Evolutionary conservation across 1,140 invertebrate genomes (phyloP).

Genomic region (Pemphigus obesinymphae): DNA sequence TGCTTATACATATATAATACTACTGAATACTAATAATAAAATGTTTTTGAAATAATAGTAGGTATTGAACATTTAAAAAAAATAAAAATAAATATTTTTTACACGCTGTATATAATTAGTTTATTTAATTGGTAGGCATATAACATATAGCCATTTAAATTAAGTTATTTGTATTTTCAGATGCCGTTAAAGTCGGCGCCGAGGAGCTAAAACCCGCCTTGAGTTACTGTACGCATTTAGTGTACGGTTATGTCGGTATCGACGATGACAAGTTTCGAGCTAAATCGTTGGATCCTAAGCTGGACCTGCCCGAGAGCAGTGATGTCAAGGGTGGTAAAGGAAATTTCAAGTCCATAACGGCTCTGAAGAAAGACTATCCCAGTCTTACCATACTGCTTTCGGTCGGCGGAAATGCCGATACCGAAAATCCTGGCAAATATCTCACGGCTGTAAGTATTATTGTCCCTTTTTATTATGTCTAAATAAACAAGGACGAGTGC

Average conservation of each 20-base stretch:
- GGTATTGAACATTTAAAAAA: too few species aligned
- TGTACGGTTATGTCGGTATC: slow-evolving; percentile 83
- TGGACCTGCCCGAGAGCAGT: slow-evolving; percentile 60
- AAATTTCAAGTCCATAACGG: slow-evolving; percentile 64
- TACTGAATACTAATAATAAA: too few species aligned
- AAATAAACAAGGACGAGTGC: too few species aligned
- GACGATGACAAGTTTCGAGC: slow-evolving; percentile 65
- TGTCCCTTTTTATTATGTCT: too few species aligned
- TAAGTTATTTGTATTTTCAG: slow-evolving; percentile 54
- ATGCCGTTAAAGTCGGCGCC: slow-evolving; percentile 69
- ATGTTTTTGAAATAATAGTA: too few species aligned
- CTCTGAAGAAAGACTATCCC: slow-evolving; percentile 66
- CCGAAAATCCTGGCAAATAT: slow-evolving; percentile 62
- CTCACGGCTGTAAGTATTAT: slow-evolving; percentile 55
- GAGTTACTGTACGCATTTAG: slow-evolving; percentile 74
- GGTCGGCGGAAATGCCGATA: slow-evolving; percentile 67
- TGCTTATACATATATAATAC: too few species aligned
- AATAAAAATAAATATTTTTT: too few species aligned
- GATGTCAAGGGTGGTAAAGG: slow-evolving; percentile 55
- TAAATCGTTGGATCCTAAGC: slow-evolving; percentile 62
- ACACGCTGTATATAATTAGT: too few species aligned
- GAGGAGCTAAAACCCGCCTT: slow-evolving; percentile 68
- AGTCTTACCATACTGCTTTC: slow-evolving; percentile 71
- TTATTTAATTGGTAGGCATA: too few species aligned
- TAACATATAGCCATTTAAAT: too few species aligned